Evolutionary conservation across 2,888 invertebrate species (phyloP).

Genomic region (Drosophila anceps): DNA sequence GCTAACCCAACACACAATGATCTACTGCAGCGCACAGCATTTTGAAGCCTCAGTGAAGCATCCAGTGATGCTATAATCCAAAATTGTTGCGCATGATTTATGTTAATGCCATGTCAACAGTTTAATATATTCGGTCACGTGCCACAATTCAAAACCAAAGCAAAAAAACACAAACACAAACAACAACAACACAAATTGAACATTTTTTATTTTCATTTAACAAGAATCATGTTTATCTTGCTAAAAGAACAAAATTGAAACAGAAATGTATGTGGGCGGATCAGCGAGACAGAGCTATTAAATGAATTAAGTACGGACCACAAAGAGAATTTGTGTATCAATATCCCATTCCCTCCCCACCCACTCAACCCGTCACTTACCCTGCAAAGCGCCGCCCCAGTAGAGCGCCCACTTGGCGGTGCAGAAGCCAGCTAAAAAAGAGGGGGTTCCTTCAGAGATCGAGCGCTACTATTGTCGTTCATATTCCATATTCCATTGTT

Average conservation of each 20-base stretch:
- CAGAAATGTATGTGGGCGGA: constrained; percentile 45
- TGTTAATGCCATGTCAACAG: constrained; percentile 83
- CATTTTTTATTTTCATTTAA: not conserved
- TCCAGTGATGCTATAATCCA: constrained; percentile 42
- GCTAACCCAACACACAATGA: not conserved
- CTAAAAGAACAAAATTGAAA: not conserved
- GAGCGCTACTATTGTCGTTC: constrained; percentile 76
- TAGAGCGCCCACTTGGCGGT: constrained; percentile 92
- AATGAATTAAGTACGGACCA: constrained; percentile 59
- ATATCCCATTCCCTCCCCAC: not conserved
- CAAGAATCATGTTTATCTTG: not conserved
- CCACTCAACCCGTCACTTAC: constrained; percentile 83
- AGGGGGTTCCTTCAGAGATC: constrained; percentile 41
- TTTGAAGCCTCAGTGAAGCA: not conserved
- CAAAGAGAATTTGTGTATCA: constrained; percentile 24
- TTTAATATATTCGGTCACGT: constrained; percentile 84
- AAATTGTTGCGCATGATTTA: constrained; percentile 78
- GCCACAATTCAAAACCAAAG: constrained; percentile 61
- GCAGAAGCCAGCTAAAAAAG: constrained; percentile 92
- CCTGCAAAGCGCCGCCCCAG: constrained; percentile 92
- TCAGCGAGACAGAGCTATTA: constrained; percentile 43
- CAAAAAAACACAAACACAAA: not conserved
- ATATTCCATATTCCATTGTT: constrained; percentile 12
- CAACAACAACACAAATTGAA: not conserved
- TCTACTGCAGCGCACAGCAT: not conserved